Evolutionary conservation across 1,140 invertebrate genomes (phyloP), one percentile per base, ranked within the genome.

Genomic region (Cotesia typhae): DNA sequence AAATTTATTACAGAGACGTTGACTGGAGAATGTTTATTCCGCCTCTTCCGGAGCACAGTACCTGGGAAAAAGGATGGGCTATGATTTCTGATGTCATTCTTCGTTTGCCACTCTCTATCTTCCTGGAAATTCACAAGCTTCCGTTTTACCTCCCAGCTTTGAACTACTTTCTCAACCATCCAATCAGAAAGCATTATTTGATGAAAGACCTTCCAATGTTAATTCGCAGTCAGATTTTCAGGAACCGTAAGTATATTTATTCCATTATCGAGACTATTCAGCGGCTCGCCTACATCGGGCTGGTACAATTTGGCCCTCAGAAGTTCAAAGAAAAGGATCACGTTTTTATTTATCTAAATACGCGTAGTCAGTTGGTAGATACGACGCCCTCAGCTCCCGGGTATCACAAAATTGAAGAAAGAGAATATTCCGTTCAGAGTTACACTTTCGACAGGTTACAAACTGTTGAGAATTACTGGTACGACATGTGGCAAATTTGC

Each of bases 11-110:
- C 9, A 82, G 84, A 1, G 84, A 89, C 74, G 81, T 91, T 3
- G 85, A 83, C 74, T 94, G 92, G 93, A 92, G 91, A 83, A 94
- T 92, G 82, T 95, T 95, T 79, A 83, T 95, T 9, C 90, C 92
- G 2, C 90, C 92, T 1, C 78, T 95, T 52, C 92, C 90, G 1
- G 78, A 82, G 57, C 91, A 94, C 78, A 80, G 77, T 52, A 89
- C 88, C 52, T 93, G 90, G 84, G 85, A 87, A 1, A 51, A 81
- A n/a, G 94, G 94, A 17, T 95, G 94, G 93, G 87, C 89, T n/a
- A 87, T 93, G 57, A 87, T 95, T 75, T 90, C 89, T 72, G 94
- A 96, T 79, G 81, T 94, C 6, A 80, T 95, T 4, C 82, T 94
- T 1, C 86, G 92, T 0, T 84, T 96, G 74, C 94, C 94, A 0